Percentiles rank a stretch among this genome's conserved stretches.
phyloP scores from a whole-genome alignment of 2,888 invertebrate genomes.

The Drosophila cyrtoloma region DNA sequence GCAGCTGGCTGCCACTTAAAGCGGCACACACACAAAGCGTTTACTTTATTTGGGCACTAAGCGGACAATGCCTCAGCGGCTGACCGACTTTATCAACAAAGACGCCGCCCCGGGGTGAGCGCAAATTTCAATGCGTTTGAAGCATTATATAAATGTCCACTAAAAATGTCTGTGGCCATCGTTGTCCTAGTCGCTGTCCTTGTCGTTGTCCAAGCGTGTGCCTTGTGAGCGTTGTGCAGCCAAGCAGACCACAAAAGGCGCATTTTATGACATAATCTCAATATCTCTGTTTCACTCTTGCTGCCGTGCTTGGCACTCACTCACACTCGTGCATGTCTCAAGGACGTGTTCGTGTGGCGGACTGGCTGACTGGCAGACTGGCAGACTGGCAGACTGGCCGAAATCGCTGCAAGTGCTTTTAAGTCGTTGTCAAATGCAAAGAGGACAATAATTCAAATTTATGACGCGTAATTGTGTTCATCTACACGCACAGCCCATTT shows the following conservation, averaged over 20 bases:
- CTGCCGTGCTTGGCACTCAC: constrained; percentile 2
- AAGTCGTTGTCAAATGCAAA: constrained; percentile 81
- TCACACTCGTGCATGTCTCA: constrained; percentile 62
- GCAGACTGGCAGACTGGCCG: constrained; percentile 57
- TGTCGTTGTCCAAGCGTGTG: constrained; percentile 49
- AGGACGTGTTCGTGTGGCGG: constrained; percentile 73
- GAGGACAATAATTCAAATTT: constrained; percentile 81
- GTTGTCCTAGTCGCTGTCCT: constrained; percentile 30
- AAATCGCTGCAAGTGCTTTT: constrained; percentile 81
- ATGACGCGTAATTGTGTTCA: constrained; percentile 81
- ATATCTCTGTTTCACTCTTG: neutral
- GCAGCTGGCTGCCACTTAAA: constrained; percentile 44
- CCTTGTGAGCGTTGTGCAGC: constrained; percentile 66
- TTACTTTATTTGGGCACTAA: constrained; percentile 46
- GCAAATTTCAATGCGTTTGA: constrained; percentile 77
- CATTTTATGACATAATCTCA: constrained; percentile 45
- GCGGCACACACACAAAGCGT: constrained; percentile 19
- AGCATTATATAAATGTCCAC: constrained; percentile 79
- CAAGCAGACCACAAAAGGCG: constrained; percentile 57
- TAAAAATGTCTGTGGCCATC: constrained; percentile 70
- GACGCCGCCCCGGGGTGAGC: constrained; percentile 56
- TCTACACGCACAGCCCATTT: constrained; percentile 69
- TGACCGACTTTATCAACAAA: constrained; percentile 75
- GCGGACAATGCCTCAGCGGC: constrained; percentile 40
- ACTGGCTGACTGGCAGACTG: constrained; percentile 51